phyloP scores from a whole-genome alignment of 2,888 invertebrate genomes.

The Glyphotaelius pellucidus region DNA sequence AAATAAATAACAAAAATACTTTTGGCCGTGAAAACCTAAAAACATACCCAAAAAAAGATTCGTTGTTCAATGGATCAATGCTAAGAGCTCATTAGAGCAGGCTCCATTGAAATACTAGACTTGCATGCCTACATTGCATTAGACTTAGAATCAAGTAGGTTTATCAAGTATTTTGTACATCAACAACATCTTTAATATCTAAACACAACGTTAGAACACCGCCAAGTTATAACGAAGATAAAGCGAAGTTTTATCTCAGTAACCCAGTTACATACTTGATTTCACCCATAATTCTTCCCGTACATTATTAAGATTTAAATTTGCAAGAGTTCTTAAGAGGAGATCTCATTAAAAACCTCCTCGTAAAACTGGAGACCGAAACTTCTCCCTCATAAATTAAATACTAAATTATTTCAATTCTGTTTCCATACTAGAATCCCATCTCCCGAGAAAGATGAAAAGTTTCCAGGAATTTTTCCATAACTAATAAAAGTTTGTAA shows the following conservation, averaged over 20 bases:
- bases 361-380: background rate
- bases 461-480: conserved; percentile 48
- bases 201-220: too few relatives aligned
- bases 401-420: background rate
- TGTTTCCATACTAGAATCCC: conserved; percentile 15
- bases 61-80: too few relatives aligned
- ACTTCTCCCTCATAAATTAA: background rate
- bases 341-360: background rate
- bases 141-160: too few relatives aligned
- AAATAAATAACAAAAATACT: too few relatives aligned
- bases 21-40: too few relatives aligned
- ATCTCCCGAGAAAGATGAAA: conserved; percentile 6
- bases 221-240: background rate
- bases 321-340: background rate
- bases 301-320: background rate
- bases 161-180: too few relatives aligned
- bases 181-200: too few relatives aligned
- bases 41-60: too few relatives aligned
- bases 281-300: background rate
- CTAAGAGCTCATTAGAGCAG: too few relatives aligned
- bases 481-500: conserved; percentile 51
- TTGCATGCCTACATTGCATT: too few relatives aligned
- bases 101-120: too few relatives aligned
- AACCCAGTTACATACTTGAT: background rate
- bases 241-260: background rate